phyloP scores from a whole-genome alignment of 2,113 vertebrate genomes.

The Actenoides lindsayi region DNA sequence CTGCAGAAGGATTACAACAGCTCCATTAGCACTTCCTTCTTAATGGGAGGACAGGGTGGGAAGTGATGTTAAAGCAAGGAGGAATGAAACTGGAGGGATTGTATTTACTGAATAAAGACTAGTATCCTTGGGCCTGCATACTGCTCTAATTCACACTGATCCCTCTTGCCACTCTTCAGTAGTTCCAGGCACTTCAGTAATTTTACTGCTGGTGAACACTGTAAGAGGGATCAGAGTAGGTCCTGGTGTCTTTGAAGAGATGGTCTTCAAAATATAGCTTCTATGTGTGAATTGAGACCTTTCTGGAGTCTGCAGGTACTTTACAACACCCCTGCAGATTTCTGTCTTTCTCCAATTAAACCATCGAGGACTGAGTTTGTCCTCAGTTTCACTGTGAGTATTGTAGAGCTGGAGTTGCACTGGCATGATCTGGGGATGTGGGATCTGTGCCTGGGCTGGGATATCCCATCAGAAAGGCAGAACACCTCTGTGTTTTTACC shows the following conservation, averaged over 20 bases:
- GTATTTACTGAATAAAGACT: conserved; percentile 12
- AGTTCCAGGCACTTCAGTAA: neutral
- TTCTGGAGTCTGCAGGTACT: neutral
- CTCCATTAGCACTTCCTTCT: conserved; percentile 19
- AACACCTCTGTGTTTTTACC: neutral
- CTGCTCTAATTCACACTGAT: neutral
- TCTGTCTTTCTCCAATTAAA: neutral
- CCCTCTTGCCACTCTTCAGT: neutral
- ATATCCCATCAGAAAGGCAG: accelerated
- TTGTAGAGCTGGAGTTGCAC: neutral
- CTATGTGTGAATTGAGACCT: neutral
- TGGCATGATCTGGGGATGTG: accelerated
- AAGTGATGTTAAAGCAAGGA: neutral
- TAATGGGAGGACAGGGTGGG: neutral
- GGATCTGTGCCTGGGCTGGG: neutral
- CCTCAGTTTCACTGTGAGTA: neutral
- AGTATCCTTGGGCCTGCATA: neutral
- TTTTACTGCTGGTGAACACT: neutral
- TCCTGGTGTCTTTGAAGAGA: neutral
- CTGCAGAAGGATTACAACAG: neutral
- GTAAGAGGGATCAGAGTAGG: neutral
- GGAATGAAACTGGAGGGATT: neutral
- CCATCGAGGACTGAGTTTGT: accelerated
- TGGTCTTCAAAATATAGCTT: neutral
- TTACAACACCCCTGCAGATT: neutral